Evolutionary conservation across 2,797 vertebrate genomes (phyloP).

Genomic region (Distichodus sexfasciatus): DNA sequence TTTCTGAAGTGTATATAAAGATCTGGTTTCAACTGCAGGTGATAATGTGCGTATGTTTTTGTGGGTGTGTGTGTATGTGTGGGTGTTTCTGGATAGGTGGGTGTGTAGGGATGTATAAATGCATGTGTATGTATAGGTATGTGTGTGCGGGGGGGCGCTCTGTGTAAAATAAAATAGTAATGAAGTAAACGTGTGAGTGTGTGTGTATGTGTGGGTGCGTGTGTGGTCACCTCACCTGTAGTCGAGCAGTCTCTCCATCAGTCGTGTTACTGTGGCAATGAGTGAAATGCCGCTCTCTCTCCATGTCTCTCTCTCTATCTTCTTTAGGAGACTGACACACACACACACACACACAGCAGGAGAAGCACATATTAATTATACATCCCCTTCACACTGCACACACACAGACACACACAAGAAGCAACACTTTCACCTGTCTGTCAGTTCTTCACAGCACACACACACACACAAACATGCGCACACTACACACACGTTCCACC

Average conservation of each 20-base stretch:
- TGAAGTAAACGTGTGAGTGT: too few species aligned
- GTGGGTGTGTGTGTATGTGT: too few species aligned
- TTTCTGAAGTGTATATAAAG: too few species aligned
- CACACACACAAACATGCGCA: conserved; percentile 53
- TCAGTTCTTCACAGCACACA: too few species aligned
- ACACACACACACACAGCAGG: conserved; percentile 51
- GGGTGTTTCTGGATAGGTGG: too few species aligned
- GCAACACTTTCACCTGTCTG: too few species aligned
- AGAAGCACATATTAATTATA: conserved; percentile 25
- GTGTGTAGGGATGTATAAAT: too few species aligned
- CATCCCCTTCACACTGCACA: neutral
- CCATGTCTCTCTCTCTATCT: conserved; percentile 99
- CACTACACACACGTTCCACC: conserved; percentile 45
- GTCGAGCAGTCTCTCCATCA: conserved; percentile 96
- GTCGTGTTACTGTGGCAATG: conserved; percentile 94
- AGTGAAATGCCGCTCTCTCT: conserved; percentile 96
- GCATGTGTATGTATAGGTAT: too few species aligned
- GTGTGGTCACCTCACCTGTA: conserved; percentile 81
- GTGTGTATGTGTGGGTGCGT: neutral
- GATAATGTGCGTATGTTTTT: too few species aligned
- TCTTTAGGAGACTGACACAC: conserved; percentile 88
- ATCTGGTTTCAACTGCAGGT: too few species aligned
- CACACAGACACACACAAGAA: neutral
- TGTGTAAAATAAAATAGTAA: too few species aligned
- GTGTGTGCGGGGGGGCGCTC: too few species aligned